Evolutionary conservation across 2,888 invertebrate genomes (phyloP).

Genomic region (Graphium colonna): DNA sequence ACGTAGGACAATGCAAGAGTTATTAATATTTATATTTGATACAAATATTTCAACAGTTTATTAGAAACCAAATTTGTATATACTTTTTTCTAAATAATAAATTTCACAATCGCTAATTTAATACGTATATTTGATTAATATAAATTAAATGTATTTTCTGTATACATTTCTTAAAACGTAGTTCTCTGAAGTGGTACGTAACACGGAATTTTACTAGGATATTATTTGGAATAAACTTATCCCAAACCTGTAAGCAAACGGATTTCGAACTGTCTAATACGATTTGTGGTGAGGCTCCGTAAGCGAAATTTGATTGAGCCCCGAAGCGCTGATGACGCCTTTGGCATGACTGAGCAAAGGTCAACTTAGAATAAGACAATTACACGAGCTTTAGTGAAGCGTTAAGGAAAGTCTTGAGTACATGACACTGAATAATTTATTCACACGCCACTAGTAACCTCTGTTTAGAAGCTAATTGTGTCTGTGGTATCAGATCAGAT

Average conservation of each 20-base stretch:
- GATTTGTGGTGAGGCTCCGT: slow-evolving; percentile 46
- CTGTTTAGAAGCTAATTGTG: too few species aligned
- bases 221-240: slow-evolving; percentile 19
- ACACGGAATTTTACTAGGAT: background rate
- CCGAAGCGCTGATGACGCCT: slow-evolving; percentile 34
- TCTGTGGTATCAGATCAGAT: too few species aligned
- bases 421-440: background rate
- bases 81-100: too few species aligned
- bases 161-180: too few species aligned
- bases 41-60: too few species aligned
- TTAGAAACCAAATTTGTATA: too few species aligned
- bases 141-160: too few species aligned
- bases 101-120: too few species aligned
- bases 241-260: slow-evolving; percentile 18
- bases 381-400: slow-evolving; percentile 11
- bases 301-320: slow-evolving; percentile 51
- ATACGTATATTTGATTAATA: too few species aligned
- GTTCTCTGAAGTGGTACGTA: too few species aligned
- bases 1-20: too few species aligned
- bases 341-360: slow-evolving; percentile 16
- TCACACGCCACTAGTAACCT: background rate
- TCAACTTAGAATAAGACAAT: slow-evolving; percentile 20
- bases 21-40: too few species aligned
- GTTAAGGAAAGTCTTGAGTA: background rate
- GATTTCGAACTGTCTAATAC: slow-evolving; percentile 29